A percentile compares a stretch with the other conserved stretches of the same genome.
These are phyloP conservation scores for Phymastichus coffea DNA, from an alignment of 1,140 invertebrate species.

Conservation along the genomic window DNA sequence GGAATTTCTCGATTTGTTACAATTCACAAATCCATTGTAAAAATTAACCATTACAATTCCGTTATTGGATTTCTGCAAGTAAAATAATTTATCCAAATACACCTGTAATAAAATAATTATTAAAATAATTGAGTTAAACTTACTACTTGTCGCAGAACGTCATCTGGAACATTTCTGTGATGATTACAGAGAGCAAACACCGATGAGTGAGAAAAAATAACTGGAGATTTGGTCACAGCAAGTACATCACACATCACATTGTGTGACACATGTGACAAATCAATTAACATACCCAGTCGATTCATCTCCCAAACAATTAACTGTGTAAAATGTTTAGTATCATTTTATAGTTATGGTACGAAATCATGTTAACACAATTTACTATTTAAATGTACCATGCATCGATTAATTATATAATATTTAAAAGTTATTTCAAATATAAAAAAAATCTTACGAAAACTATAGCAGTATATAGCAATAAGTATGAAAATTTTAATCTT, in stretches of 20 bases:
- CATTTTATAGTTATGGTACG: constrained; percentile 35
- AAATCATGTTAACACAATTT: not conserved
- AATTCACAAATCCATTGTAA: constrained; percentile 82
- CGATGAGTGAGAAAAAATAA: constrained; percentile 88
- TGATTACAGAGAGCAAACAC: constrained; percentile 82
- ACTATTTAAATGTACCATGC: not conserved
- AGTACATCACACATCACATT: constrained; percentile 80
- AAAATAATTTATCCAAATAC: constrained; percentile 14
- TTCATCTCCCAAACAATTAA: constrained; percentile 82
- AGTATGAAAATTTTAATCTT: not conserved
- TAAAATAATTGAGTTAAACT: constrained; percentile 43
- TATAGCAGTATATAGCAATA: too few relatives aligned
- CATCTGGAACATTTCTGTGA: constrained; percentile 82
- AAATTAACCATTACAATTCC: constrained; percentile 91
- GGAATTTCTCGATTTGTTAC: constrained; percentile 65
- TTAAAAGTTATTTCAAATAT: too few relatives aligned
- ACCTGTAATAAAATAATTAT: not conserved
- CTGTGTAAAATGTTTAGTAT: constrained; percentile 50
- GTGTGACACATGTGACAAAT: constrained; percentile 82
- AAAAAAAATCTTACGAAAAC: too few relatives aligned
- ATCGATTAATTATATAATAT: too few relatives aligned
- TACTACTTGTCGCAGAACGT: constrained; percentile 77
- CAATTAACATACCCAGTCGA: constrained; percentile 87
- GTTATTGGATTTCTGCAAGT: constrained; percentile 64
- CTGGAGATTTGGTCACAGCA: constrained; percentile 72